Base-by-base conservation (phyloP, 2,888 invertebrate species). In the Athalia circularis region DNA sequence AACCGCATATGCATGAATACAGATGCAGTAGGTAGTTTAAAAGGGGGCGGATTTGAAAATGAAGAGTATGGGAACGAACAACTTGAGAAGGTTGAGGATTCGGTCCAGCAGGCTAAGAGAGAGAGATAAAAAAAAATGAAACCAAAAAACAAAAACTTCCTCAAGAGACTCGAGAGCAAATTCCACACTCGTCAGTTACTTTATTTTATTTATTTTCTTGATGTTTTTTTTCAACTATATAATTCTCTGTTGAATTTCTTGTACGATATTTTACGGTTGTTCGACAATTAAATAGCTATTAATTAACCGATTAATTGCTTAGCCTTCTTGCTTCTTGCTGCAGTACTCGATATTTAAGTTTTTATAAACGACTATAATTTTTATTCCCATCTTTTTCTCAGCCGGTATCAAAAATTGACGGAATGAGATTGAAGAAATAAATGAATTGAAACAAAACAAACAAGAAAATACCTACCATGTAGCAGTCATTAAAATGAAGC, bases 231-330 rank as follows among this genome's bases (percentile, higher is more conserved):
- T 45, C 47, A n/a, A 4, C 1, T 15, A 47, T 65, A n/a, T 50
- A 43, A 5, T 68, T 11, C 52, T 4, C 54, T 70, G 5, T 4
- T 43, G 15, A 1, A 1, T 45, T 13, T 13, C 15, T 6, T 15
- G 3, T 9, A 52, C 45, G n/a, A 57, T 7, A 43, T 7, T 59
- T 5, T 6, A 57, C 57, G 29, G 47, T 54, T 57, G 59, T 74
- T 47, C 68, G 11, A 52, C 77, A 65, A 77, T 77, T 77, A 77
- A 68, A 59, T 45, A 61, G 78, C 77, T 67, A 81, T 83, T 79
- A 80, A 82, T 82, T 80, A 80, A 50, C 75, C 81, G 72, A 83
- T 84, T 72, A 80, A 84, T 81, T 79, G 80, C 70, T 72, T 5
- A 45, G 48, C n/a, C 62, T 61, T 74, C 62, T 74, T 50, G 11